Conservation (phyloP, 2,888 invertebrate species). For the Papilio gigon region DNA sequence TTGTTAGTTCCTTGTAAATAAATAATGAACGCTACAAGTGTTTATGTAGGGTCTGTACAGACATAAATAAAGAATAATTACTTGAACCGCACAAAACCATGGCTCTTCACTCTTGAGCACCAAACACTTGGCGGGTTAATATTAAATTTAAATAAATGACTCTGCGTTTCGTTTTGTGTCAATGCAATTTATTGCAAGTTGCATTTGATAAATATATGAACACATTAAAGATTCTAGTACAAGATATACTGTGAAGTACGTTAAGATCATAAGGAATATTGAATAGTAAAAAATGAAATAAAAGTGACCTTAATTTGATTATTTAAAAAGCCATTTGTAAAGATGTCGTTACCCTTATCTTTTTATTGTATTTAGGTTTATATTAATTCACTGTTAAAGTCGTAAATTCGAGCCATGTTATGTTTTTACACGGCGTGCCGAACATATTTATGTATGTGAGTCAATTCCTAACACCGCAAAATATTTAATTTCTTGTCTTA, state of each 20-base stretch:
- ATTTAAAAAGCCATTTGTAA: not conserved
- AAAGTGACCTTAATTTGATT: constrained; percentile 1
- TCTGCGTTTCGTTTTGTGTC: constrained; percentile 19
- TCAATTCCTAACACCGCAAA: constrained; percentile 55
- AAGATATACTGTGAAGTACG: too few species aligned
- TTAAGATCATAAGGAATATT: too few species aligned
- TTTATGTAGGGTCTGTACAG: constrained; percentile 20
- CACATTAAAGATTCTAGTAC: too few species aligned
- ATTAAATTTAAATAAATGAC: constrained; percentile 41
- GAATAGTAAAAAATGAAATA: constrained; percentile 1
- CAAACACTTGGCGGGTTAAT: constrained; percentile 33
- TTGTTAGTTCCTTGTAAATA: constrained; percentile 23
- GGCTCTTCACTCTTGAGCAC: constrained; percentile 17
- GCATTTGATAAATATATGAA: constrained; percentile 3
- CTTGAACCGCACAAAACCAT: constrained; percentile 32
- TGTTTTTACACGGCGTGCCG: constrained; percentile 1
- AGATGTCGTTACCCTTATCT: constrained; percentile 2
- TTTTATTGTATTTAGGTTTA: too few species aligned
- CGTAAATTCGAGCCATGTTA: not conserved
- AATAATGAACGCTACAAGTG: constrained; percentile 23
- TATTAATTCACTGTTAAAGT: constrained; percentile 4
- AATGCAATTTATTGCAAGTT: constrained; percentile 10
- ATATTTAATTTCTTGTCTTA: constrained; percentile 66
- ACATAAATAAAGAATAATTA: constrained; percentile 27
- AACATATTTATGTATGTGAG: constrained; percentile 28